Conservation (phyloP, 2,888 invertebrate genomes). For the Torymus tubicola region DNA sequence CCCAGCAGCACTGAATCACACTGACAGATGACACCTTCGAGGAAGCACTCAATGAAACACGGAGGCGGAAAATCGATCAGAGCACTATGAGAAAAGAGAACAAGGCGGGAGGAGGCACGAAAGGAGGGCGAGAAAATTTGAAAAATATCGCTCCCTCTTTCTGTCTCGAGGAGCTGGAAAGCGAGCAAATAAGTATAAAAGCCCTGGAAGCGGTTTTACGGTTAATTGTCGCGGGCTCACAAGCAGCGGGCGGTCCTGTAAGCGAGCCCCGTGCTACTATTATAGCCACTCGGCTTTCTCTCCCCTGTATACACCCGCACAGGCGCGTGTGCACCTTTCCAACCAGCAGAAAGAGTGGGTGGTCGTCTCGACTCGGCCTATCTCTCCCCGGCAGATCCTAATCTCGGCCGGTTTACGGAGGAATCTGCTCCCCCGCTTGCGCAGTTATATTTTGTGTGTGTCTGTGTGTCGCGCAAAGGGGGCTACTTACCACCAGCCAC, state of each 20-base stretch:
- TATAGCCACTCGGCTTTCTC: neutral
- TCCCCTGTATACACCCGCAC: neutral
- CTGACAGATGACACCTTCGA: constrained; percentile 18
- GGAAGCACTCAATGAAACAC: constrained; percentile 24
- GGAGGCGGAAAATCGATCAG: constrained; percentile 52
- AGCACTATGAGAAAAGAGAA: neutral
- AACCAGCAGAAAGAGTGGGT: constrained; percentile 66
- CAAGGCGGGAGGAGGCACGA: neutral
- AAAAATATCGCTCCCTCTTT: constrained; percentile 24
- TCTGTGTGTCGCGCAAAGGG: too few relatives aligned
- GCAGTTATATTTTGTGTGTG: too few relatives aligned
- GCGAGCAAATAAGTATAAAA: constrained; percentile 58
- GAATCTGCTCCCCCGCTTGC: too few relatives aligned
- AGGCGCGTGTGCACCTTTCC: constrained; percentile 8
- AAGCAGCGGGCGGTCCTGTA: constrained; percentile 59
- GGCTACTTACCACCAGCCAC: too few relatives aligned
- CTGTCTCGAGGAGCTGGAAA: neutral
- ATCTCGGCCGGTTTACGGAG: constrained; percentile 61
- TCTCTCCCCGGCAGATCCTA: constrained; percentile 67
- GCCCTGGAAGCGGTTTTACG: constrained; percentile 64
- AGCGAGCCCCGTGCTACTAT: constrained; percentile 36
- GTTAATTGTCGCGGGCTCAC: constrained; percentile 73
- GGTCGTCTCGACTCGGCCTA: constrained; percentile 64
- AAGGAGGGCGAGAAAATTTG: constrained; percentile 5
- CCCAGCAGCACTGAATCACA: neutral